Conservation (phyloP, 1,140 invertebrate genomes). For the Drosophila pruinosa region DNA sequence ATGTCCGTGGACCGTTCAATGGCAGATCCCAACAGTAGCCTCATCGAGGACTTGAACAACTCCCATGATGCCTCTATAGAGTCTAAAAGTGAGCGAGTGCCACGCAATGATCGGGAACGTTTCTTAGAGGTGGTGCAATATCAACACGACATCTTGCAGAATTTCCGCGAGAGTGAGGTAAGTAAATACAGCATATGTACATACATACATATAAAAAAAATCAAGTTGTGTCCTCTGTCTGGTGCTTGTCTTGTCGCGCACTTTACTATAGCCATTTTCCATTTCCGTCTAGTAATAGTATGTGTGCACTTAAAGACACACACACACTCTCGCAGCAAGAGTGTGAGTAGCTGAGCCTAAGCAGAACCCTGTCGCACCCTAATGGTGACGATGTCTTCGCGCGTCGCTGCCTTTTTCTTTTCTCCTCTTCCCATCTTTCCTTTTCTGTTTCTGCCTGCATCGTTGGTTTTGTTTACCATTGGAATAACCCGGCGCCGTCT, state of each 20-base stretch:
- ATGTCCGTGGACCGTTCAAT: conserved; percentile 78
- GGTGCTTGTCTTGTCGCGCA: conserved; percentile 8
- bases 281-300: background rate
- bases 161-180: conserved; percentile 90
- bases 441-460: conserved; percentile 36
- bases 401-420: conserved; percentile 24
- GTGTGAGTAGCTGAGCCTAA: background rate
- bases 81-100: conserved; percentile 27
- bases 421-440: conserved; percentile 18
- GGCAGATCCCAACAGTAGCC: conserved; percentile 21
- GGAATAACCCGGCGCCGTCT: conserved; percentile 5
- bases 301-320: background rate
- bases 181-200: no score
- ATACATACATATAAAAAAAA: no score
- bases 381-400: conserved; percentile 23
- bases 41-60: conserved; percentile 4
- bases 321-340: background rate
- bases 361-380: conserved; percentile 57
- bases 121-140: conserved; percentile 89
- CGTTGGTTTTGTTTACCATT: conserved; percentile 8
- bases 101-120: conserved; percentile 81
- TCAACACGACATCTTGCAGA: conserved; percentile 89
- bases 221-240: background rate
- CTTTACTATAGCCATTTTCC: background rate
- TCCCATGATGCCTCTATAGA: background rate